phyloP scores from a whole-genome alignment of 2,113 vertebrate genomes.

The Oceanodroma tethys region DNA sequence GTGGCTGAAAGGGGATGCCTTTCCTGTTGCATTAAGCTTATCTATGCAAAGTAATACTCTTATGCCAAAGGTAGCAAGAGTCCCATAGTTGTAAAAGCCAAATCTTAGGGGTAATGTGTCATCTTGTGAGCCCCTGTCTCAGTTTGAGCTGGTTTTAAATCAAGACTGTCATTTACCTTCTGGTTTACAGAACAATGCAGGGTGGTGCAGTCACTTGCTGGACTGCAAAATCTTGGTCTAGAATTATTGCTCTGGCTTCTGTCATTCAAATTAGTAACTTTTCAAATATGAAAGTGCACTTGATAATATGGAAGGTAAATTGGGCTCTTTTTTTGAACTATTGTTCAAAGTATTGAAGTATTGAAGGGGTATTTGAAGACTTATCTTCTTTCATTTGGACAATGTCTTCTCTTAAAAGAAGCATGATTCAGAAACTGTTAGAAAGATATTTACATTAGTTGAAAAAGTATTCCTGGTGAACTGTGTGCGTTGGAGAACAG shows the following conservation, averaged over 20 bases:
- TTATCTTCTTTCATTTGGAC: background rate
- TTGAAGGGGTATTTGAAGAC: background rate
- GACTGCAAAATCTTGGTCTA: background rate
- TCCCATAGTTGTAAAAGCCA: background rate
- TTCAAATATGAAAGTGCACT: background rate
- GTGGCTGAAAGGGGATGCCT: background rate
- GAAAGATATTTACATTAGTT: background rate
- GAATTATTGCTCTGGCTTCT: background rate
- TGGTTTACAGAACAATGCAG: background rate
- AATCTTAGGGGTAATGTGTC: background rate
- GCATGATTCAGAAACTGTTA: background rate
- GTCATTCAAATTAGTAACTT: background rate
- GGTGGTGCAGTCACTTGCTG: background rate
- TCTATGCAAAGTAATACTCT: background rate
- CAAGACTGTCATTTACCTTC: background rate
- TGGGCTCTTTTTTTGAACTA: background rate
- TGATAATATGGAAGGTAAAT: background rate
- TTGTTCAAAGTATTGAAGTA: too few species aligned
- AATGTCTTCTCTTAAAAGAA: background rate
- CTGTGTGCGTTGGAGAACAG: fast-evolving
- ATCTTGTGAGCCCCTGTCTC: background rate
- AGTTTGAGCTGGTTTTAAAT: background rate
- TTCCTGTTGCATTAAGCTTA: background rate
- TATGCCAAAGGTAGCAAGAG: background rate
- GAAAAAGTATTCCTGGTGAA: fast-evolving